phyloP scores from a whole-genome alignment of 2,888 invertebrate species.

The Agonopterix arenella region DNA sequence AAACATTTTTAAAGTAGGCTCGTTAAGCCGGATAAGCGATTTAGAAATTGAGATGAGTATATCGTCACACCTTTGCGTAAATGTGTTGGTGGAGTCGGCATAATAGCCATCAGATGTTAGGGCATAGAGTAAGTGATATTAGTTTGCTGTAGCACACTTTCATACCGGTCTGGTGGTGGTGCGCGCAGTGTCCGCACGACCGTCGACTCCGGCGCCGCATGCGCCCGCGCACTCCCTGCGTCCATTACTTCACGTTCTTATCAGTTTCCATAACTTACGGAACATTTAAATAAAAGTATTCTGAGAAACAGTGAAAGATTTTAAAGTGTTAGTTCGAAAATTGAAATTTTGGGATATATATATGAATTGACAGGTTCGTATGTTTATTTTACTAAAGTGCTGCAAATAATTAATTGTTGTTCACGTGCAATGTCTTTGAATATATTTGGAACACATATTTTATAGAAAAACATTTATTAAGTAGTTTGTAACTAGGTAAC shows the following conservation, averaged over 20 bases:
- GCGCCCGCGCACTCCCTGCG: constrained; percentile 3
- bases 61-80: neutral
- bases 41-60: neutral
- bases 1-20: too few relatives aligned
- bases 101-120: constrained; percentile 52
- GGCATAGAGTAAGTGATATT: constrained; percentile 60
- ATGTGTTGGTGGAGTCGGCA: constrained; percentile 26
- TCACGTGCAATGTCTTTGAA: too few relatives aligned
- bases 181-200: constrained; percentile 47
- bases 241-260: neutral
- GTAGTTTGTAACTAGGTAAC: too few relatives aligned
- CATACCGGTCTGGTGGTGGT: constrained; percentile 39
- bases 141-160: constrained; percentile 61
- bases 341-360: too few relatives aligned
- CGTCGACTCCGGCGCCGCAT: constrained; percentile 49
- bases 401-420: too few relatives aligned
- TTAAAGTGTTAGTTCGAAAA: neutral
- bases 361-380: too few relatives aligned
- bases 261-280: constrained; percentile 2
- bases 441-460: too few relatives aligned
- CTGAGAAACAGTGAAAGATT: constrained; percentile 5
- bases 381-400: too few relatives aligned
- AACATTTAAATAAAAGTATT: constrained; percentile 1
- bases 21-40: too few relatives aligned
- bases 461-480: too few relatives aligned